These are phyloP conservation scores for Siderastrea radians DNA, from an alignment of 92 coral and sea anemone species.

Conservation along the genomic window DNA sequence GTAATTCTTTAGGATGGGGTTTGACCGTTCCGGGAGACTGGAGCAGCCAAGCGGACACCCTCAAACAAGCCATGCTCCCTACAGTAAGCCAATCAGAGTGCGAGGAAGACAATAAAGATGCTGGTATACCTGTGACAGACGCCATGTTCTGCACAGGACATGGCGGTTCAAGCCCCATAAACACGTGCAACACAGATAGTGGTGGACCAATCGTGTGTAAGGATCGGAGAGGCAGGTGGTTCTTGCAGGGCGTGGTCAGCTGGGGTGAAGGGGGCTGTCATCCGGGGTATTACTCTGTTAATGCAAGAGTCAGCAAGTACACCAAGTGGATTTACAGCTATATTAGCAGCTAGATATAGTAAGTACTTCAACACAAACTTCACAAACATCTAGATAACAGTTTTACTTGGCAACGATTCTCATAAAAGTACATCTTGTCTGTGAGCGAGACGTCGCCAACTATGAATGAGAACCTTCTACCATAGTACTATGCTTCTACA, in stretches of 20 bases:
- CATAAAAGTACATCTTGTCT: no score
- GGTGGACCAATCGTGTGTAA: slow-evolving; percentile 83
- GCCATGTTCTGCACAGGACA: slow-evolving; percentile 79
- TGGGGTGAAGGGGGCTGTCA: slow-evolving; percentile 78
- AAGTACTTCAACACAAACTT: not conserved
- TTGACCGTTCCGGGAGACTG: slow-evolving; percentile 81
- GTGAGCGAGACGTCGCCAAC: no score
- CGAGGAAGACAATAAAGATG: slow-evolving; percentile 35
- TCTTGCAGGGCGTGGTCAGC: slow-evolving; percentile 86
- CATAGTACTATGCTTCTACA: no score
- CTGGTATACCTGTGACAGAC: slow-evolving; percentile 61
- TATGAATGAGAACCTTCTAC: no score
- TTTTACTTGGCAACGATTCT: no score
- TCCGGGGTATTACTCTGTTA: slow-evolving; percentile 81
- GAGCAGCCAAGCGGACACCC: slow-evolving; percentile 78
- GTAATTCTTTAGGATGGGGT: slow-evolving; percentile 72
- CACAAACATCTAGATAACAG: no score
- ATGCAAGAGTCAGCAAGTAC: slow-evolving; percentile 77
- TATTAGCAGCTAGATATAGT: not conserved
- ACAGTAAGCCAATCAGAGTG: slow-evolving; percentile 67
- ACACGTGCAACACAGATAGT: slow-evolving; percentile 84
- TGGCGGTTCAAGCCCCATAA: slow-evolving; percentile 52
- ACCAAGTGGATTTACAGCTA: slow-evolving; percentile 60
- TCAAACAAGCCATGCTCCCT: slow-evolving; percentile 76
- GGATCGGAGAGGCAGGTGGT: slow-evolving; percentile 67